Percentiles rank a stretch among this genome's conserved stretches.
Evolutionary conservation across 1,140 invertebrate species (phyloP).

Genomic region (Phortica variegata): DNA sequence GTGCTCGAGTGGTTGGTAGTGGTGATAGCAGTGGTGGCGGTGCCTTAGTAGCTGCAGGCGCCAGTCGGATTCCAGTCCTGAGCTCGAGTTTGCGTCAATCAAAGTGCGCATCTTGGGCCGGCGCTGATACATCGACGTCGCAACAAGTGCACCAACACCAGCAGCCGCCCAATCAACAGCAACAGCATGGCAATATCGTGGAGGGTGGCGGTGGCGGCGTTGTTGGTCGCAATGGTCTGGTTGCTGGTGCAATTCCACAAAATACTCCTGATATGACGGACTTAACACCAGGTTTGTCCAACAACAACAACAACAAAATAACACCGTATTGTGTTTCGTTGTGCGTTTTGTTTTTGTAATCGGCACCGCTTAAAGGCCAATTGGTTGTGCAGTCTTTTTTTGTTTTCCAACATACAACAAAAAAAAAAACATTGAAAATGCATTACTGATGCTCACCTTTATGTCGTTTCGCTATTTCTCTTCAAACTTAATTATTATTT

Average conservation of each 20-base stretch:
- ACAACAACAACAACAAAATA: not conserved
- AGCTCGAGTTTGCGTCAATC: constrained; percentile 50
- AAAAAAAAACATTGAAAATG: too few relatives aligned
- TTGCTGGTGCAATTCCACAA: constrained; percentile 25
- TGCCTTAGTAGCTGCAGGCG: constrained; percentile 5
- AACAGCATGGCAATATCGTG: not conserved
- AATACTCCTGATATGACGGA: constrained; percentile 46
- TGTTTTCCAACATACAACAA: too few relatives aligned
- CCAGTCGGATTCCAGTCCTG: constrained; percentile 46
- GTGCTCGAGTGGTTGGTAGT: not conserved
- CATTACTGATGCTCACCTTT: not conserved
- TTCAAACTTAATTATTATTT: constrained; percentile 38
- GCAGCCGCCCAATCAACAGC: not conserved
- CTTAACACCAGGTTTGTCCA: constrained; percentile 58
- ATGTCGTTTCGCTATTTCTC: not conserved
- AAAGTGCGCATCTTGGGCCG: constrained; percentile 63
- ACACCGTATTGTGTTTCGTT: not conserved
- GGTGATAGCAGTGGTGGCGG: constrained; percentile 20
- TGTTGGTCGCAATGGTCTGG: constrained; percentile 11
- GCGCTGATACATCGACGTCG: constrained; percentile 40
- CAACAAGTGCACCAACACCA: not conserved
- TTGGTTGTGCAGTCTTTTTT: not conserved
- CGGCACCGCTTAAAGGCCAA: not conserved
- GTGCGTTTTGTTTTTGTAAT: constrained; percentile 18
- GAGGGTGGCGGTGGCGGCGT: constrained; percentile 10